Conservation (phyloP, 2,797 vertebrate genomes). For the Coregonus ussuriensis region DNA sequence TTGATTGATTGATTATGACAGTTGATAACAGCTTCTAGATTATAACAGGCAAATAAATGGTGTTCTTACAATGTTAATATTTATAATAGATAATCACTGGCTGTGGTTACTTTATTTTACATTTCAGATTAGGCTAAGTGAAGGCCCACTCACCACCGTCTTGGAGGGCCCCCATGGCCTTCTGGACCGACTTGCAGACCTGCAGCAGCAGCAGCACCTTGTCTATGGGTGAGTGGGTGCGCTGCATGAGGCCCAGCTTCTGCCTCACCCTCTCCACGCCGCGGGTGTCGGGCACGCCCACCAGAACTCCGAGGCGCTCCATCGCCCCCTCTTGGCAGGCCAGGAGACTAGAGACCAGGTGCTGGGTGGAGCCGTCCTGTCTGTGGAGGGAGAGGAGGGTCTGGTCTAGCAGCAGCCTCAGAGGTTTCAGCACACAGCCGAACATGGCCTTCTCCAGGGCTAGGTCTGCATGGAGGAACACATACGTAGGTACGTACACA, state of each 20-base stretch:
- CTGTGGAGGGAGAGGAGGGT: slow-evolving; percentile 70
- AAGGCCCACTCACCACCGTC: slow-evolving; percentile 63
- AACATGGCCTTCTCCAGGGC: slow-evolving; percentile 86
- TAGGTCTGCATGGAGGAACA: slow-evolving; percentile 66
- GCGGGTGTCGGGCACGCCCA: slow-evolving; percentile 69
- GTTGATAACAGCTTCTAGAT: not conserved
- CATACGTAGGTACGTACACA: slow-evolving; percentile 21
- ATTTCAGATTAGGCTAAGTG: not conserved
- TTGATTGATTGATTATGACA: not conserved
- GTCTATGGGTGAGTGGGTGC: slow-evolving; percentile 84
- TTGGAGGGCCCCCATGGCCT: slow-evolving; percentile 70
- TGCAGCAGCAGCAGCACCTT: slow-evolving; percentile 86
- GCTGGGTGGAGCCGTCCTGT: slow-evolving; percentile 75
- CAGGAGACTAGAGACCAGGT: slow-evolving; percentile 76
- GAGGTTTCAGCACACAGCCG: slow-evolving; percentile 81
- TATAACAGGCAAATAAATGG: not conserved
- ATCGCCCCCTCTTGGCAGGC: slow-evolving; percentile 68
- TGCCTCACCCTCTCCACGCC: slow-evolving; percentile 79
- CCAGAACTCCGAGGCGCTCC: slow-evolving; percentile 68
- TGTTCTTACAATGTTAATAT: not conserved
- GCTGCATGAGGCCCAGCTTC: slow-evolving; percentile 81
- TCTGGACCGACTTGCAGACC: slow-evolving; percentile 86
- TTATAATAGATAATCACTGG: not conserved
- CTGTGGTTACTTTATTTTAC: not conserved
- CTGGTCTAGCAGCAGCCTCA: slow-evolving; percentile 74